Evolutionary conservation across 1,140 invertebrate species (phyloP), one percentile per base, ranked within the genome.

Genomic region (Brachionus asplanchnoidis): DNA sequence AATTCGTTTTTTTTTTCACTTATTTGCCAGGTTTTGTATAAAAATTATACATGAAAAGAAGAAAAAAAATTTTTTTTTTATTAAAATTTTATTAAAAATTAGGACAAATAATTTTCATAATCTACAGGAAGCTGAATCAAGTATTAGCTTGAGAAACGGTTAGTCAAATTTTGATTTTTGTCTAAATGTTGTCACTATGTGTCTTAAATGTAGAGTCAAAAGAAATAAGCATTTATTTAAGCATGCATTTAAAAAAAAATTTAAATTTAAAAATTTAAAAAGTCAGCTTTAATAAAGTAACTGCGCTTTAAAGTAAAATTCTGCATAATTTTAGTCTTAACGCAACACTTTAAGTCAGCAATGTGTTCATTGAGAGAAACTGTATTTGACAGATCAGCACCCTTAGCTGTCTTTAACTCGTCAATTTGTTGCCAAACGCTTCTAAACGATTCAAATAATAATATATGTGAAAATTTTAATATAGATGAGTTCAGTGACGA

Each of bases 371-470:
- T 50, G 46, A 26, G 9, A 26, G 73, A 77, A 50, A 77, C 14
- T 12, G 12, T 77, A 28, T 77, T 77, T 28, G 73, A 77, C n/a
- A 26, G 53, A 53, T 46, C 73, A 26, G 73, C 44, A 53, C 73
- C 73, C 11, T 77, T 77, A 26, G 73, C 73, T 46, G 73, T 77
- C 14, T 77, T 77, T 77, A 77, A 77, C 26, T 77, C 73, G 42
- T 46, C 73, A 26, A 26, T 77, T 12, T 77, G 42, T 50, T 53
- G 26, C 46, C 20, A 46, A 46, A 36, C 44, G 14, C 20, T 50
- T 23, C 20, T 36, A 23, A 50, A 77, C 73, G 73, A 77, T 77
- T 50, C 73, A 77, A 77, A 77, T 77, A 77, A 77, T 77, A 77
- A 77, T 20, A 44, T 50, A 26, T n/a, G 14, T 75, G 40, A 75